Percentiles rank a stretch among this genome's conserved stretches.
phyloP scores from a whole-genome alignment of 1,140 invertebrate genomes.

The Stegodyphus mimosarum region DNA sequence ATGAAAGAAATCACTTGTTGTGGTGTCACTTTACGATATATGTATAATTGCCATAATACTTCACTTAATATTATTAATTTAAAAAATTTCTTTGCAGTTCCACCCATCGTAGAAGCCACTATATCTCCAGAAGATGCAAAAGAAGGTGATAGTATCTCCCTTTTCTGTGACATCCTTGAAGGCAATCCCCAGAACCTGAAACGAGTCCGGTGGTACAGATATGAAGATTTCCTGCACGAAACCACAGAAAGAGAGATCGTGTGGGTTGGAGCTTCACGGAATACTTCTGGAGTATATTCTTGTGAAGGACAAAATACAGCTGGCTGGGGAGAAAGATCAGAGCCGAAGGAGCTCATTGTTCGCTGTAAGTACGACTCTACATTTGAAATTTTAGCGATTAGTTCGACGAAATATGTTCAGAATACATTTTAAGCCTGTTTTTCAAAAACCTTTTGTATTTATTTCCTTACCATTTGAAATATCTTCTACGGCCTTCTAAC shows the following conservation, averaged over 20 bases:
- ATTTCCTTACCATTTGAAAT: too few relatives aligned
- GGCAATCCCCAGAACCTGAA: slow-evolving; percentile 70
- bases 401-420: too few relatives aligned
- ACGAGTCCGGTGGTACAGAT: slow-evolving; percentile 80
- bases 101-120: slow-evolving; percentile 42
- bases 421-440: too few relatives aligned
- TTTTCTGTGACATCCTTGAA: slow-evolving; percentile 81
- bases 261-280: slow-evolving; percentile 76
- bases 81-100: slow-evolving; percentile 21
- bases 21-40: too few relatives aligned
- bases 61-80: too few relatives aligned
- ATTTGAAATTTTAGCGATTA: too few relatives aligned
- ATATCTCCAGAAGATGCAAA: slow-evolving; percentile 71
- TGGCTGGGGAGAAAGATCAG: slow-evolving; percentile 83
- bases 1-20: too few relatives aligned
- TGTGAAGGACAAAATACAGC: slow-evolving; percentile 87
- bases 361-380: slow-evolving; percentile 75
- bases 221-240: slow-evolving; percentile 83
- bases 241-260: slow-evolving; percentile 78
- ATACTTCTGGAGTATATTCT: slow-evolving; percentile 91
- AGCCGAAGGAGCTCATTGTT: slow-evolving; percentile 79
- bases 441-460: too few relatives aligned
- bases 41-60: too few relatives aligned
- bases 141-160: slow-evolving; percentile 77
- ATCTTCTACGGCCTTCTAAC: too few relatives aligned